These are phyloP conservation scores for Formicarius rufipectus DNA, from an alignment of 2,113 vertebrate species.

Conservation along the genomic window DNA sequence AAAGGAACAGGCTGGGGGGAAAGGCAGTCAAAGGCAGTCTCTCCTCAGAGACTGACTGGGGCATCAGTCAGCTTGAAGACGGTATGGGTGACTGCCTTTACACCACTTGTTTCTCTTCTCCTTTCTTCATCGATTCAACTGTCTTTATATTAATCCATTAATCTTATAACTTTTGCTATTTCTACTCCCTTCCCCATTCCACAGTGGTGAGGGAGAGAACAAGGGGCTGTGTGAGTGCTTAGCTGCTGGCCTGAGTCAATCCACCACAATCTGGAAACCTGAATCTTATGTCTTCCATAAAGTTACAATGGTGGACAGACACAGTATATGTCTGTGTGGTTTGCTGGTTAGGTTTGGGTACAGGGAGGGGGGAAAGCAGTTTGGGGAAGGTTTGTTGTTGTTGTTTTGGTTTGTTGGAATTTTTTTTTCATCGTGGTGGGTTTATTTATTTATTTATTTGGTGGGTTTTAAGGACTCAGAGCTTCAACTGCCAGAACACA, in stretches of 20 bases:
- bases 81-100: not conserved
- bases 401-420: no score
- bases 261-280: not conserved
- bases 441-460: not conserved
- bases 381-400: no score
- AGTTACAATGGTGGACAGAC: not conserved
- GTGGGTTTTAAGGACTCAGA: not conserved
- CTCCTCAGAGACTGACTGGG: not conserved
- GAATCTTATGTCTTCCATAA: not conserved
- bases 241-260: not conserved
- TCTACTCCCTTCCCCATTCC: not conserved
- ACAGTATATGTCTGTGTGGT: not conserved
- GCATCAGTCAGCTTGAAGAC: not conserved
- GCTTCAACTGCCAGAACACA: not conserved
- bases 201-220: not conserved
- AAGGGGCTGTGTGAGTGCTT: not conserved
- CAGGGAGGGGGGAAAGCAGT: no score
- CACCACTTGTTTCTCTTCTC: not conserved
- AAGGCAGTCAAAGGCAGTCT: not conserved
- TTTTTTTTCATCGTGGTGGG: rapidly evolving
- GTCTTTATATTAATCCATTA: not conserved
- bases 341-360: not conserved
- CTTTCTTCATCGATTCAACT: not conserved
- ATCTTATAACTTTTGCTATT: not conserved
- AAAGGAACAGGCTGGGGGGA: not conserved